Conservation (phyloP, 2,888 invertebrate genomes). For the Disparrhopalites patrizii region DNA sequence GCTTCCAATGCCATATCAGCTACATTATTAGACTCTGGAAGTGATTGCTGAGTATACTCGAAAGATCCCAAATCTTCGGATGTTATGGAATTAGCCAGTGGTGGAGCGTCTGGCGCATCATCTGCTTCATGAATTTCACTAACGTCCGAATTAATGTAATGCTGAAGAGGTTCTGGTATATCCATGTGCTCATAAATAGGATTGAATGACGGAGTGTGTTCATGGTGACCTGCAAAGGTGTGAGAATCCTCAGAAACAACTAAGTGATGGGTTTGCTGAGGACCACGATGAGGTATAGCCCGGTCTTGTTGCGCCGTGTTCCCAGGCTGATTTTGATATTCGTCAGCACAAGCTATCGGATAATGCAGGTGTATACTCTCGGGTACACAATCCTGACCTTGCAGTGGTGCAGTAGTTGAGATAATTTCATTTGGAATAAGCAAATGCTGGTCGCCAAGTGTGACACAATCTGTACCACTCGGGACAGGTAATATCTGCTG, state of each 20-base stretch:
- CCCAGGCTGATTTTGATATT: not conserved
- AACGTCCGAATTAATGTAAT: not conserved
- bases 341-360: not conserved
- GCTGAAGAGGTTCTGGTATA: not conserved
- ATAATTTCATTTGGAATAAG: not conserved
- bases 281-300: too few species aligned
- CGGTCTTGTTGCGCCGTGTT: too few species aligned
- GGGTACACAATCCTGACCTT: too few species aligned
- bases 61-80: not conserved
- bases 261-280: not conserved
- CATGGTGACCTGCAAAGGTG: not conserved
- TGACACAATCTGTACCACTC: constrained; percentile 4
- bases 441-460: not conserved
- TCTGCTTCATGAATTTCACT: not conserved
- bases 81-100: not conserved
- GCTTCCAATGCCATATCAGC: not conserved
- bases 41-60: not conserved
- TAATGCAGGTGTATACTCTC: not conserved
- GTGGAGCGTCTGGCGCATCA: not conserved
- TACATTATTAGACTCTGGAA: not conserved
- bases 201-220: not conserved
- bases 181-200: not conserved
- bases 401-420: not conserved
- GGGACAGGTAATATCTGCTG: not conserved
- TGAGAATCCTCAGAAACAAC: not conserved